Base-by-base conservation (phyloP, 2,888 invertebrate genomes). In the Drosophila putrida region DNA sequence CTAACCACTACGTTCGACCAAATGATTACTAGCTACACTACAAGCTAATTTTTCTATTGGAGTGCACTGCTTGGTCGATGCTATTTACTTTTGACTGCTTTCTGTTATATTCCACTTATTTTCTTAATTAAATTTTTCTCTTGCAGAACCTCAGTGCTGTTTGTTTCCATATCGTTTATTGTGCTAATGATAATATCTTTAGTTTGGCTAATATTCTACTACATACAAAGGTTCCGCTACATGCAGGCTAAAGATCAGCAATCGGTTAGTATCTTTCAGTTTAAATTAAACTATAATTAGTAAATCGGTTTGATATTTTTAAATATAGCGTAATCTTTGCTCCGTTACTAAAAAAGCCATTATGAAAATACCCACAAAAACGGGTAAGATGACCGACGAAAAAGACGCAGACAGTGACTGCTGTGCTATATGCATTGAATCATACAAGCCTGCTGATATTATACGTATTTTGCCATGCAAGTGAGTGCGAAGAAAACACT, bases 201-300 rank as follows among this genome's bases (percentile, higher is more conserved):
- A 85, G 97, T 98, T 25, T 98, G 98, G 98, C 95, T 98, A 43
- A 96, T 98, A 69, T 98, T 98, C 93, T 98, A 98, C 93, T 98
- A 98, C 93, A 96, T 98, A 57, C 98, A 98, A 93, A 94, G 98
- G 80, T 98, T 98, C 93, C 94, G 98, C 69, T 98, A 98, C 91
- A 96, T 98, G 71, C 97, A 98, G 92, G 98, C 98, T 67, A 98
- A 98, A 93, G 98, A 98, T 91, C 94, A 97, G 90, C 95, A 98
- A 78, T 97, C 97, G 91, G 97, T 98, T 89, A 94, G 95, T 93
- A 4, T 0, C 11, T 13, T n/a, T 35, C 11, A 13, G 4, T 10
- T 11, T 6, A 10, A 6, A 0, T 4, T 20, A 38, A 31, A 0
- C 0, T 8, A 46, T 27, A n/a, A 39, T 15, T 25, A 9, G 6